phyloP scores from a whole-genome alignment of 2,797 vertebrate species.

The Pipistrellus pygmaeus region DNA sequence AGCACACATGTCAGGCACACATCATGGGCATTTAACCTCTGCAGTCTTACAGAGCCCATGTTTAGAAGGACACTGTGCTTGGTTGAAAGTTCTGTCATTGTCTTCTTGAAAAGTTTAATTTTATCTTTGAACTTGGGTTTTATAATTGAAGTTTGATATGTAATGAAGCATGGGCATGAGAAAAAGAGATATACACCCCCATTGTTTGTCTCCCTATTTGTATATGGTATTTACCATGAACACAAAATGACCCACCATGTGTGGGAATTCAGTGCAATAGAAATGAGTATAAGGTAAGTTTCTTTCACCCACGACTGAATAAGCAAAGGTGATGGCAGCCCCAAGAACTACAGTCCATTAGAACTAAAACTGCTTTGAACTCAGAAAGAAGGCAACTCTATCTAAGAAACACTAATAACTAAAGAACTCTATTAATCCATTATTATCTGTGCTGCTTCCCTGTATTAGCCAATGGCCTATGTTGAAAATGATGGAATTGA shows the following conservation, averaged over 20 bases:
- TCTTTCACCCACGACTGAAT: neutral
- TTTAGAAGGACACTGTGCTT: neutral
- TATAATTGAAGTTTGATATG: neutral
- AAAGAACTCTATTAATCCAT: neutral
- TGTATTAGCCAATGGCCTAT: neutral
- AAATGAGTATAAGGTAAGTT: neutral
- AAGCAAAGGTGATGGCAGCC: neutral
- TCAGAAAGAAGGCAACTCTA: neutral
- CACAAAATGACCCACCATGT: neutral
- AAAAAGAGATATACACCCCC: neutral
- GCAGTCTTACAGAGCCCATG: neutral
- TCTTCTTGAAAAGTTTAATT: conserved; percentile 28
- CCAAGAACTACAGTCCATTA: neutral
- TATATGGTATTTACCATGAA: neutral
- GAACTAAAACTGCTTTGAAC: neutral
- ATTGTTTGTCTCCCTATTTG: neutral
- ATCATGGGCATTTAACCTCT: neutral
- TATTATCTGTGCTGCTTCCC: neutral
- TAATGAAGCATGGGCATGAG: neutral
- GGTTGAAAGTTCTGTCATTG: neutral
- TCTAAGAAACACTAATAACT: neutral
- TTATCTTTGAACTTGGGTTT: conserved; percentile 5
- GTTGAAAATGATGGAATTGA: neutral
- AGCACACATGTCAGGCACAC: neutral
- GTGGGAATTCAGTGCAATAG: neutral